phyloP scores from a whole-genome alignment of 2,888 invertebrate species.

The Netelia virgata region DNA sequence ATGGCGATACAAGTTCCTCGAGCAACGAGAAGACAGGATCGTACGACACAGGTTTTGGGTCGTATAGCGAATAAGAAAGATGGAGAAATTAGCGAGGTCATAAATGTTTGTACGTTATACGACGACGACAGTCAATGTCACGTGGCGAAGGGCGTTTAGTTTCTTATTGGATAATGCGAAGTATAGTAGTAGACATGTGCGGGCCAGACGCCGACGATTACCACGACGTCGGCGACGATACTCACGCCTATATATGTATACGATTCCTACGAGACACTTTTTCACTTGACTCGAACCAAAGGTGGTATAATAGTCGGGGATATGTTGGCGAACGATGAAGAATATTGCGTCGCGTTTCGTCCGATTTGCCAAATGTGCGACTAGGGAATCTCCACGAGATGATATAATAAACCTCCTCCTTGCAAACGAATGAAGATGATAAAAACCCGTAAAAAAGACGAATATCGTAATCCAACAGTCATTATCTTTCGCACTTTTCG shows the following conservation, averaged over 20 bases:
- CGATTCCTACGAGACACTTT: not conserved
- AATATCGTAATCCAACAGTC: not conserved
- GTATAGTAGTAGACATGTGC: constrained; percentile 79
- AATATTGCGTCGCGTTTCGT: constrained; percentile 47
- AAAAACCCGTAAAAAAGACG: not conserved
- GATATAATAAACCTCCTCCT: constrained; percentile 34
- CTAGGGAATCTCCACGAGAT: constrained; percentile 18
- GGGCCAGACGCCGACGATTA: constrained; percentile 77
- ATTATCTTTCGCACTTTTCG: not conserved
- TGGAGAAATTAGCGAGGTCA: constrained; percentile 67
- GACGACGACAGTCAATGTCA: constrained; percentile 71
- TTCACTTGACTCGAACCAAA: constrained; percentile 9
- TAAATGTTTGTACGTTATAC: constrained; percentile 56
- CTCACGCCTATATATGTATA: not conserved
- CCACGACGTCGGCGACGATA: constrained; percentile 40
- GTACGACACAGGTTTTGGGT: not conserved
- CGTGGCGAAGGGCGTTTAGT: constrained; percentile 77
- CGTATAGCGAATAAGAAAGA: constrained; percentile 46
- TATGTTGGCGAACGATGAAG: constrained; percentile 29
- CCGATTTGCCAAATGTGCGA: constrained; percentile 40
- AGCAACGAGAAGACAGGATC: not conserved
- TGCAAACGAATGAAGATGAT: constrained; percentile 10
- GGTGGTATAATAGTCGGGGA: constrained; percentile 21
- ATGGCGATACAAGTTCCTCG: not conserved
- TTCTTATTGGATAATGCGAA: constrained; percentile 79